phyloP scores from a whole-genome alignment of 2,888 invertebrate genomes.

The Allacma fusca region DNA sequence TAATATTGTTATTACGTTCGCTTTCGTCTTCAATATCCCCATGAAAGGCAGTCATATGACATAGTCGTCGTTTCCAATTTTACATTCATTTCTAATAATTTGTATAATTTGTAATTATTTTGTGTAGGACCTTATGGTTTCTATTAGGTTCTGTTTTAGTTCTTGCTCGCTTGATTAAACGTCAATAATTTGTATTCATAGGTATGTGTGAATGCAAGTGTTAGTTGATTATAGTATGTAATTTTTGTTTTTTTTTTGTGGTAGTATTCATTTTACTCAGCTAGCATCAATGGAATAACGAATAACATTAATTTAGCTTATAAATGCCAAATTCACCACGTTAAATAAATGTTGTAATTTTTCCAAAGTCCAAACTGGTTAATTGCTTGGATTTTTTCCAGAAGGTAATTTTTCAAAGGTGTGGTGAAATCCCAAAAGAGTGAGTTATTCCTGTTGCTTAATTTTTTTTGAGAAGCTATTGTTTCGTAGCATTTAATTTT shows the following conservation, averaged over 20 bases:
- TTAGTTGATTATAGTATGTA: neutral
- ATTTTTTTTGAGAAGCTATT: no score
- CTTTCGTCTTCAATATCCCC: neutral
- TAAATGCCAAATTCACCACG: no score
- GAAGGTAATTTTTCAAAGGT: no score
- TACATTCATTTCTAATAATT: neutral
- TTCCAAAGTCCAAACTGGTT: no score
- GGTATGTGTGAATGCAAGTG: neutral
- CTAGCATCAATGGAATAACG: no score
- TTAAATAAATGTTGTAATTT: no score
- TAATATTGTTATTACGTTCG: neutral
- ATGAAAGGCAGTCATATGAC: neutral
- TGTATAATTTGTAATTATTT: conserved; percentile 21
- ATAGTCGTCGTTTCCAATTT: conserved; percentile 8
- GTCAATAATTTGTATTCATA: neutral
- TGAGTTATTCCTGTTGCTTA: no score
- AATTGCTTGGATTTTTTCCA: no score
- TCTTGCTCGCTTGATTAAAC: neutral
- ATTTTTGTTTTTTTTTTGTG: conserved; percentile 16
- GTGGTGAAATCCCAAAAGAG: no score
- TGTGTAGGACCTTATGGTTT: neutral
- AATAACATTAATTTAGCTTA: no score
- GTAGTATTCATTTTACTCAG: conserved; percentile 3
- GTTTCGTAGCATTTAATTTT: no score
- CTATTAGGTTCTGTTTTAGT: conserved; percentile 14